phyloP scores from a whole-genome alignment of 1,140 invertebrate species.

The Trissolcus basalis region DNA sequence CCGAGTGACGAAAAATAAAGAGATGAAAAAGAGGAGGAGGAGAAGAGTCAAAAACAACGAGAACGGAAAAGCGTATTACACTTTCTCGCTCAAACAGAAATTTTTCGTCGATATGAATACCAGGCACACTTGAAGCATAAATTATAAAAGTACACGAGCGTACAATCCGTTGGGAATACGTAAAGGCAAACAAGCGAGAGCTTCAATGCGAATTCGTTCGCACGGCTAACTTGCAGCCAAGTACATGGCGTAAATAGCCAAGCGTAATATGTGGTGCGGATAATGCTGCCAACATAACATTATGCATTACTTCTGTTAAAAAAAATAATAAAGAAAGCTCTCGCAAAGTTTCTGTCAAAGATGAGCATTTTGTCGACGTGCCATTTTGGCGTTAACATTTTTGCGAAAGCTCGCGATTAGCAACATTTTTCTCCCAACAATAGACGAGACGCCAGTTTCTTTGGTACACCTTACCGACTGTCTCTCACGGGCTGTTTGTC shows the following conservation, averaged over 20 bases:
- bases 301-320: conserved; percentile 14
- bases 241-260: conserved; percentile 43
- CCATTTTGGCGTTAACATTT: background rate
- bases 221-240: conserved; percentile 36
- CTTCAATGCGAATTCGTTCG: conserved; percentile 52
- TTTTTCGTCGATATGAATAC: conserved; percentile 48
- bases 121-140: conserved; percentile 45
- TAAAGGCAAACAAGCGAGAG: conserved; percentile 42
- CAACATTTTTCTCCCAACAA: background rate
- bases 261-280: conserved; percentile 22
- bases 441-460: too few species aligned
- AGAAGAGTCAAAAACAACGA: conserved; percentile 6
- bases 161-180: conserved; percentile 50
- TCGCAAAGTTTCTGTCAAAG: background rate
- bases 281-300: conserved; percentile 39
- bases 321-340: too few species aligned
- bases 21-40: background rate
- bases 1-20: background rate
- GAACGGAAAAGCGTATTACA: conserved; percentile 3
- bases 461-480: too few species aligned
- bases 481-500: too few species aligned
- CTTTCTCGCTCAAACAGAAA: conserved; percentile 16
- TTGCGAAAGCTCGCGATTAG: too few species aligned
- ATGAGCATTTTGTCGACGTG: background rate
- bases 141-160: conserved; percentile 50